Percentiles rank a stretch among this genome's conserved stretches.
These are phyloP conservation scores for Hephaestus fuliginosus DNA, from an alignment of 2,797 vertebrate genomes.

Conservation along the genomic window DNA sequence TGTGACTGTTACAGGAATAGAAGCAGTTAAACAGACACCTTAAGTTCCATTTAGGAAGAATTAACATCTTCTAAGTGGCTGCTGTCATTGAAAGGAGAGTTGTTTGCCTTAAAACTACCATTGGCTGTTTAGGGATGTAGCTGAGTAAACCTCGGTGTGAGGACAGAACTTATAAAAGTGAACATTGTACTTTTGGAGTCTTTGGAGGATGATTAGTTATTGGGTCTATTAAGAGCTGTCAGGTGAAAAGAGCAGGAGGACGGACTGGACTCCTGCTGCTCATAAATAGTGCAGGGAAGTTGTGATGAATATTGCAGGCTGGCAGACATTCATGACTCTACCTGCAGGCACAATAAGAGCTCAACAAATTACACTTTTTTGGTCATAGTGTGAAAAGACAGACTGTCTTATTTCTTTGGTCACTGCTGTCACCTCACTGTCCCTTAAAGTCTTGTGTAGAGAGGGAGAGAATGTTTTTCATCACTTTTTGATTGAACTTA, in stretches of 20 bases:
- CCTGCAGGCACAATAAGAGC: slow-evolving; percentile 44
- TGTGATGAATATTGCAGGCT: slow-evolving; percentile 80
- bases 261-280: slow-evolving; percentile 81
- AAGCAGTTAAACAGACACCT: slow-evolving; percentile 38
- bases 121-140: not conserved
- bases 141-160: not conserved
- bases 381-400: slow-evolving; percentile 32
- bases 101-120: not conserved
- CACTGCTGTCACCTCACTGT: not conserved
- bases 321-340: slow-evolving; percentile 69
- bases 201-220: slow-evolving; percentile 46
- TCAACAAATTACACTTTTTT: slow-evolving; percentile 32
- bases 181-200: slow-evolving; percentile 14
- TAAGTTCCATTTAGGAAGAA: slow-evolving; percentile 20
- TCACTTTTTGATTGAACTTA: not conserved
- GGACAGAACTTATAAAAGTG: not conserved
- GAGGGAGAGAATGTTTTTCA: not conserved
- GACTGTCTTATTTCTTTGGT: not conserved
- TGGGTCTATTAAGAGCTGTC: slow-evolving; percentile 73
- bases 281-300: slow-evolving; percentile 88
- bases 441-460: not conserved
- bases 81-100: not conserved
- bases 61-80: not conserved
- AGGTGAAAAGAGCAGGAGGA: slow-evolving; percentile 78
- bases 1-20: slow-evolving; percentile 59